Conservation (phyloP, 1,140 invertebrate species). For the Araneus ventricosus region DNA sequence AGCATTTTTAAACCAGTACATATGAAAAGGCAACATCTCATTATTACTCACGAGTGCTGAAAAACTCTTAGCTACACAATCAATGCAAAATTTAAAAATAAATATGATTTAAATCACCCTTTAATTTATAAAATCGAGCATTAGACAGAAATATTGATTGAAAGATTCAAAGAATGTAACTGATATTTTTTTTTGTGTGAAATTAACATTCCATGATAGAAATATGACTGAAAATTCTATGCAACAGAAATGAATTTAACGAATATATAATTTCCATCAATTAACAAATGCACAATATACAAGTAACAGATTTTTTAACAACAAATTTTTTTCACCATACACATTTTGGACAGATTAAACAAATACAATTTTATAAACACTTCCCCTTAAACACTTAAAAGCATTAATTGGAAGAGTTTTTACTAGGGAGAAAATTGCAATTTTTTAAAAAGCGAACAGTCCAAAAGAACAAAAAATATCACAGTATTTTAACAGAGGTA, state of each 20-base stretch:
- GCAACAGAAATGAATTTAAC: background rate
- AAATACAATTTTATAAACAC: background rate
- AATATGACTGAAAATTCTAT: background rate
- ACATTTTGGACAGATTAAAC: background rate
- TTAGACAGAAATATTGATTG: background rate
- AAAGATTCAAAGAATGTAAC: background rate
- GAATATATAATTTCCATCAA: background rate
- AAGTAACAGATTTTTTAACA: background rate
- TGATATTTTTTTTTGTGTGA: background rate
- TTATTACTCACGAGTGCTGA: too few relatives aligned
- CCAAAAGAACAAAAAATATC: slow-evolving; percentile 73
- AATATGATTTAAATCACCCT: too few relatives aligned
- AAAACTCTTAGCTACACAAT: too few relatives aligned
- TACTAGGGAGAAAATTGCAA: background rate
- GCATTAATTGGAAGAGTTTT: background rate
- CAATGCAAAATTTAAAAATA: too few relatives aligned
- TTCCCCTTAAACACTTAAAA: background rate
- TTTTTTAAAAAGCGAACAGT: slow-evolving; percentile 51
- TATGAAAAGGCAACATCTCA: too few relatives aligned
- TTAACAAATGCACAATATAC: slow-evolving; percentile 31
- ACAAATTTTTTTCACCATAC: background rate
- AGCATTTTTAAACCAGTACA: too few relatives aligned
- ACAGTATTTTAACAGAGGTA: slow-evolving; percentile 73
- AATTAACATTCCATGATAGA: background rate
- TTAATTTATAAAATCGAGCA: background rate